These are phyloP conservation scores for Polydrusus tereticollis DNA, from an alignment of 2,888 invertebrate genomes.

Conservation along the genomic window DNA sequence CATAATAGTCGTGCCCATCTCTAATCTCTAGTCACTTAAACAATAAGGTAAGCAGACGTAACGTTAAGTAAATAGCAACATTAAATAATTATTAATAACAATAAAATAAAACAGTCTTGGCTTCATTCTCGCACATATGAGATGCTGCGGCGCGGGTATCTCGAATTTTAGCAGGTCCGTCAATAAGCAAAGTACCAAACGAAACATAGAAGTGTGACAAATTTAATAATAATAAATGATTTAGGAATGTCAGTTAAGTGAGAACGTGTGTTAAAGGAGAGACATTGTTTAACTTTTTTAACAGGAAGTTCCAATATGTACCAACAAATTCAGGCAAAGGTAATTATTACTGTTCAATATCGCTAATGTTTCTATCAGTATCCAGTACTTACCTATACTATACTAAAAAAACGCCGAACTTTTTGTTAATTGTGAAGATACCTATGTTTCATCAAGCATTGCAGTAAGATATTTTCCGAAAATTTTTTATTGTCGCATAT, in stretches of 20 bases:
- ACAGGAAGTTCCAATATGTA: not conserved
- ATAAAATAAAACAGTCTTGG: conserved; percentile 27
- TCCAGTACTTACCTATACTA: no score
- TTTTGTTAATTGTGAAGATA: no score
- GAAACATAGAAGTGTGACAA: not conserved
- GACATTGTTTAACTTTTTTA: not conserved
- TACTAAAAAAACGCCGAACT: no score
- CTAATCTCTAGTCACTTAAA: conserved; percentile 31
- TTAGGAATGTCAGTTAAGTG: conserved; percentile 2
- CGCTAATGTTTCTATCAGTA: no score
- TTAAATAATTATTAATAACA: conserved; percentile 24
- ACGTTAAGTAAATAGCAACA: conserved; percentile 30
- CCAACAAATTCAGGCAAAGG: not conserved
- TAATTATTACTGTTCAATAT: no score
- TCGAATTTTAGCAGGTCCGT: not conserved
- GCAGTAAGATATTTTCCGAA: no score
- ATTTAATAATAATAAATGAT: no score
- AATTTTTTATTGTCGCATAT: no score
- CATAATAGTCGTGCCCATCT: conserved; percentile 16
- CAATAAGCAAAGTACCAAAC: not conserved
- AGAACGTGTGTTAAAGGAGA: not conserved
- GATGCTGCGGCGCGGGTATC: conserved; percentile 9
- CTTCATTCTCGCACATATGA: not conserved
- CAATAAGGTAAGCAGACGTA: conserved; percentile 20
- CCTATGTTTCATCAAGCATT: no score